Evolutionary conservation across 2,113 vertebrate genomes (phyloP).

Genomic region (Sula dactylatra): DNA sequence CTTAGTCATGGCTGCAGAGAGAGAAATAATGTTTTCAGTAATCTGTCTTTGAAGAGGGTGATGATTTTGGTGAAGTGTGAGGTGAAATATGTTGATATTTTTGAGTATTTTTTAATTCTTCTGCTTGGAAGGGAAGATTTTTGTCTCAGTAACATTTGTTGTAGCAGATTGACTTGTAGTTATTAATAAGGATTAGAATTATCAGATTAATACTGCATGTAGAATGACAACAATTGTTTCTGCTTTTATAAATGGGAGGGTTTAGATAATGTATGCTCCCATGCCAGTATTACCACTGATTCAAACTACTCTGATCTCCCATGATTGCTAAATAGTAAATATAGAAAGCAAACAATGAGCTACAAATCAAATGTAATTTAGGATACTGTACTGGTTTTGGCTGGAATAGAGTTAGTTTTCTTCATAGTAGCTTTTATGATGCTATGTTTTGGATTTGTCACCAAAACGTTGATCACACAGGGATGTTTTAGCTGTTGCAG

Average conservation of each 20-base stretch:
- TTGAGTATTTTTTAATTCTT: not conserved
- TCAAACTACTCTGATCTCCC: not conserved
- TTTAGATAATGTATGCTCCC: not conserved
- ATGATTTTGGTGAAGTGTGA: no score
- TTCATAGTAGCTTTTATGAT: not conserved
- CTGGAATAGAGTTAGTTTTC: not conserved
- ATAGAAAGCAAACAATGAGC: not conserved
- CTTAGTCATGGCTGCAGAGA: not conserved
- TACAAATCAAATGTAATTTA: not conserved
- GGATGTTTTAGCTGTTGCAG: not conserved
- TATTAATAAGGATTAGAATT: not conserved
- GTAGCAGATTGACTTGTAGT: not conserved
- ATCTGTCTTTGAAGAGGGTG: not conserved
- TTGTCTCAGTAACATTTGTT: not conserved
- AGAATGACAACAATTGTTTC: not conserved
- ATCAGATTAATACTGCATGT: not conserved
- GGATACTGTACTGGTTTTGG: not conserved
- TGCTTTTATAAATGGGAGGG: not conserved
- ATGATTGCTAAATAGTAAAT: not conserved
- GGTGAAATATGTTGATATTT: not conserved
- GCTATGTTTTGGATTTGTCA: not conserved
- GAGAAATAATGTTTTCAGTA: not conserved
- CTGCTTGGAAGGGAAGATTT: not conserved
- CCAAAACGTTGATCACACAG: not conserved
- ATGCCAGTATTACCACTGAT: not conserved